phyloP scores from a whole-genome alignment of 2,797 vertebrate species.

The Melopsittacus undulatus region DNA sequence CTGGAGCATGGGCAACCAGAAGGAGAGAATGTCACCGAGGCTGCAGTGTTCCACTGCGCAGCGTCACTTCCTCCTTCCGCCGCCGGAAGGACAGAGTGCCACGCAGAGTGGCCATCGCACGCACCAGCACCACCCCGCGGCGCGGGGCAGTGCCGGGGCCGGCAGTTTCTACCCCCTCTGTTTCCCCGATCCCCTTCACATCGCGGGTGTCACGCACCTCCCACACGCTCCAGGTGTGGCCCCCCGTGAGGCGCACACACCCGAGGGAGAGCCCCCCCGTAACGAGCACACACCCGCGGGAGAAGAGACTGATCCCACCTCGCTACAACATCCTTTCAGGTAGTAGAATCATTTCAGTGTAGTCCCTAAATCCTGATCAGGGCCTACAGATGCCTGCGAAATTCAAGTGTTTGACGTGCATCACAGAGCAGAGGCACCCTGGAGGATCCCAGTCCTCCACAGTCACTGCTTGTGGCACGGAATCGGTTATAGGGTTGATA shows the following conservation, averaged over 20 bases:
- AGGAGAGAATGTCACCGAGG: not conserved
- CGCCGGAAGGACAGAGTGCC: slow-evolving; percentile 46
- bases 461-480: not conserved
- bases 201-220: too few relatives aligned
- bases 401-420: not conserved
- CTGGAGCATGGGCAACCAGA: not conserved
- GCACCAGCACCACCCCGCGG: not conserved
- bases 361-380: not conserved
- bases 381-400: not conserved
- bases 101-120: not conserved
- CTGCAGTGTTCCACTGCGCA: not conserved
- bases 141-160: not conserved
- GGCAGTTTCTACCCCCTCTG: not conserved
- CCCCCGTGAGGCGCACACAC: too few relatives aligned
- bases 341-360: not conserved
- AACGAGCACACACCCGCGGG: too few relatives aligned
- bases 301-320: too few relatives aligned
- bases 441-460: not conserved
- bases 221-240: too few relatives aligned
- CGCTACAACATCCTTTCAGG: too few relatives aligned
- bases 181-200: not conserved
- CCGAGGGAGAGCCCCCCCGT: too few relatives aligned
- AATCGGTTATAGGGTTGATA: not conserved
- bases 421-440: not conserved
- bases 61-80: slow-evolving; percentile 75